These are phyloP conservation scores for Andrena praecox DNA, from an alignment of 2,888 invertebrate genomes.

Conservation along the genomic window DNA sequence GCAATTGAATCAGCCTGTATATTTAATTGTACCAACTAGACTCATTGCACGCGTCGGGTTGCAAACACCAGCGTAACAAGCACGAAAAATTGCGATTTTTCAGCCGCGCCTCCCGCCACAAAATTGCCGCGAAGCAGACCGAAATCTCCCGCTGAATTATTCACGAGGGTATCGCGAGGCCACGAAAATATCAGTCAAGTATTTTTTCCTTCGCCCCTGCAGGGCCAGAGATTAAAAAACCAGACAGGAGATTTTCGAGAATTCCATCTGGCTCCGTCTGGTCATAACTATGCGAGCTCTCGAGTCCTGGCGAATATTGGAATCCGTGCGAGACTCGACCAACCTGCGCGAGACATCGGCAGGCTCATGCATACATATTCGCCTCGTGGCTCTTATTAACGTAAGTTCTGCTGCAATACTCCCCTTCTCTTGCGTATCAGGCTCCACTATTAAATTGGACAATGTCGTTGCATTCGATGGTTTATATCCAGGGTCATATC, in stretches of 20 bases:
- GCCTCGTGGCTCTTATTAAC: conserved; percentile 50
- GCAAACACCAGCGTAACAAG: too few species aligned
- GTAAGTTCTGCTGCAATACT: conserved; percentile 10
- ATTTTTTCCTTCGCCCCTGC: conserved; percentile 1
- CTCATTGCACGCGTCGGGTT: too few species aligned
- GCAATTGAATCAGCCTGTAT: too few species aligned
- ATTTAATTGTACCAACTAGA: too few species aligned
- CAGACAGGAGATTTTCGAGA: conserved; percentile 46
- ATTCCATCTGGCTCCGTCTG: conserved; percentile 37
- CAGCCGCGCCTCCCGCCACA: not conserved
- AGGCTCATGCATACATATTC: conserved; percentile 59
- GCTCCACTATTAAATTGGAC: too few species aligned
- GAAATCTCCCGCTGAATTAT: conserved; percentile 48
- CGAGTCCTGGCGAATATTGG: conserved; percentile 44
- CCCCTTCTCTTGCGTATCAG: not conserved
- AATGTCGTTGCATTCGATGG: too few species aligned
- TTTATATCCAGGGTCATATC: not conserved
- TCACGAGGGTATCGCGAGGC: conserved; percentile 35
- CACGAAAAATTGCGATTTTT: conserved; percentile 8
- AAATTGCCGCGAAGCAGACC: conserved; percentile 29
- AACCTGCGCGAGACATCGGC: conserved; percentile 43
- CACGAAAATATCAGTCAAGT: conserved; percentile 42
- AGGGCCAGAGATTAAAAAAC: conserved; percentile 43
- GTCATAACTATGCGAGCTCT: conserved; percentile 29
- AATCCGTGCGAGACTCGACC: conserved; percentile 28